Conservation (phyloP, 2,113 vertebrate species). For the Mormoops blainvillei region DNA sequence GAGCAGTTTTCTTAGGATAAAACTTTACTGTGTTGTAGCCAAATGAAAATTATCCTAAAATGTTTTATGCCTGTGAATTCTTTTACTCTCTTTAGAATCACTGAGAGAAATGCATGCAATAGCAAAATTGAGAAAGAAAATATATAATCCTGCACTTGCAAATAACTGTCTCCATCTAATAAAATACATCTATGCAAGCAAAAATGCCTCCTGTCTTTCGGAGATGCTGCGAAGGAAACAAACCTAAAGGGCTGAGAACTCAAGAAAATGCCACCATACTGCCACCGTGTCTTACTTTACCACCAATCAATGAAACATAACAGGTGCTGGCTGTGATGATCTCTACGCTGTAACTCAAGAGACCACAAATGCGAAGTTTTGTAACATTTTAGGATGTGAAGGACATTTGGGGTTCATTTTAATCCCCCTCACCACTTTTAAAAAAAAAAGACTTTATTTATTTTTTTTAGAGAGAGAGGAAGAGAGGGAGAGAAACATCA, state of each 20-base stretch:
- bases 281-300: not conserved
- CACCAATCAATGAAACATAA: not conserved
- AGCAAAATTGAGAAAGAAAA: slow-evolving; percentile 13
- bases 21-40: not conserved
- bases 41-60: slow-evolving; percentile 27
- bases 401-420: slow-evolving; percentile 1
- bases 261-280: not conserved
- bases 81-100: slow-evolving; percentile 41
- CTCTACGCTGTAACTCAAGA: not conserved
- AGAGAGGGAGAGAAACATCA: no score
- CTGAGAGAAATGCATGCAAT: slow-evolving; percentile 36
- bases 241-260: not conserved
- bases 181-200: not conserved
- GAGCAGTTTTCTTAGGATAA: not conserved
- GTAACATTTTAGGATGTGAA: slow-evolving; percentile 20
- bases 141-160: not conserved
- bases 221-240: not conserved
- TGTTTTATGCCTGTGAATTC: not conserved
- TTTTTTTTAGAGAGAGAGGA: no score
- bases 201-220: not conserved
- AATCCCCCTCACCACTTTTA: not conserved
- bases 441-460: no score
- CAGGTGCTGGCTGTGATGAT: not conserved
- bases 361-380: not conserved
- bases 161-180: slow-evolving; percentile 40